Evolutionary conservation across 2,888 invertebrate genomes (phyloP), one percentile per base, ranked within the genome.

Genomic region (Zhuqinia jingwanae): DNA sequence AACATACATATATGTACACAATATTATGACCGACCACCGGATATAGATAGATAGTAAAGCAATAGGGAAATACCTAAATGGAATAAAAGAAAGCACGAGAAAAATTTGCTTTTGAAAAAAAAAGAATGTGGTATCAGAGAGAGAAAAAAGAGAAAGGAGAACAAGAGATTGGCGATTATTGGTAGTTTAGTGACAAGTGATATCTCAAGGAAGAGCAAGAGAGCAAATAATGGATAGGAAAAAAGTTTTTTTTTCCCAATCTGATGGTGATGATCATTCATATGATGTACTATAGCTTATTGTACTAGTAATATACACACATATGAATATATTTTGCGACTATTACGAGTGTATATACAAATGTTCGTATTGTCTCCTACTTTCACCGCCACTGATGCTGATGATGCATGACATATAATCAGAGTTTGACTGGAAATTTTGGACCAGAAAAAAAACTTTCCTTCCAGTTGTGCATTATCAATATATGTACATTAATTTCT

Each of bases 111-210:
- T n/a, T 50, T 22, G 73, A 15, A 47, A 8, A 20, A 73, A 50
- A 36, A 36, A 36, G 36, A 6, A 36, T 36, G 3, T 36, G 73
- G 3, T 13, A 65, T 30, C 8, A 13, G 65, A 20, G 47, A 42
- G 5, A 15, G 22, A 73, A 5, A n/a, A 27, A 47, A 30, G 47
- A n/a, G 20, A 22, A 5, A 6, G 20, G 11, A 70, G 30, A 47
- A 45, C 45, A 20, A 63, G 56, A 68, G 80, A 80, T 80, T 68
- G 80, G 80, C 80, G 80, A 80, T 80, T 80, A 80, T 80, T 68
- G 53, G 22, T 56, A 80, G 80, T 68, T 68, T 68, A 80, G 68
- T 80, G 80, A 80, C 80, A 80, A 68, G 68, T 50, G 65, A 78
- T 78, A 78, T 78, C 63, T 6, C 50, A 22, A 15, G 30, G 27